Conservation (phyloP, 2,797 vertebrate genomes). For the Lithobates sylvaticus region DNA sequence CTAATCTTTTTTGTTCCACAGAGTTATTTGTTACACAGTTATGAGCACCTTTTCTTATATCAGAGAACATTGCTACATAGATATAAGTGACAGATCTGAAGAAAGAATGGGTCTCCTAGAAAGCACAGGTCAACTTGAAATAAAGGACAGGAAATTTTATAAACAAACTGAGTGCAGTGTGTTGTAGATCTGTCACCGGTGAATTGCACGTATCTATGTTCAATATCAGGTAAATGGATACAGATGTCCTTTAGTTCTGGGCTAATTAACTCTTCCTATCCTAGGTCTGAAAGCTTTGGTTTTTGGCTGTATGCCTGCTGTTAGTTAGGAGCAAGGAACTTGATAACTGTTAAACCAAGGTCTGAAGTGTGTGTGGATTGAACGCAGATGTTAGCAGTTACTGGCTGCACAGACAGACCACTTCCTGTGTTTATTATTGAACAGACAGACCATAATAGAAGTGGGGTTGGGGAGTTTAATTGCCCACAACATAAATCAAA, state of each 20-base stretch:
- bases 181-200: neutral
- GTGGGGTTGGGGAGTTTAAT: neutral
- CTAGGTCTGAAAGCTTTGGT: neutral
- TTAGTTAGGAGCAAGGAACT: neutral
- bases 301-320: conserved; percentile 1
- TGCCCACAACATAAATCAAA: conserved; percentile 4
- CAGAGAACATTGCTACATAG: neutral
- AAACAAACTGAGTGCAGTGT: neutral
- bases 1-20: no score
- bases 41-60: no score
- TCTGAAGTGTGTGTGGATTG: conserved; percentile 49
- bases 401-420: conserved; percentile 67
- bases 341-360: neutral
- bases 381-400: conserved; percentile 75
- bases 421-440: conserved; percentile 76
- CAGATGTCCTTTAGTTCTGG: neutral
- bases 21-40: no score
- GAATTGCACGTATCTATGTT: neutral
- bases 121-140: neutral
- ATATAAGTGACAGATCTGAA: neutral
- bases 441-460: conserved; percentile 19
- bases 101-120: neutral
- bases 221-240: neutral
- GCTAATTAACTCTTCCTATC: neutral
- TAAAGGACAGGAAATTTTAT: neutral